These are phyloP conservation scores for Phytoseiulus persimilis DNA, from an alignment of 2,888 invertebrate genomes.

Conservation along the genomic window DNA sequence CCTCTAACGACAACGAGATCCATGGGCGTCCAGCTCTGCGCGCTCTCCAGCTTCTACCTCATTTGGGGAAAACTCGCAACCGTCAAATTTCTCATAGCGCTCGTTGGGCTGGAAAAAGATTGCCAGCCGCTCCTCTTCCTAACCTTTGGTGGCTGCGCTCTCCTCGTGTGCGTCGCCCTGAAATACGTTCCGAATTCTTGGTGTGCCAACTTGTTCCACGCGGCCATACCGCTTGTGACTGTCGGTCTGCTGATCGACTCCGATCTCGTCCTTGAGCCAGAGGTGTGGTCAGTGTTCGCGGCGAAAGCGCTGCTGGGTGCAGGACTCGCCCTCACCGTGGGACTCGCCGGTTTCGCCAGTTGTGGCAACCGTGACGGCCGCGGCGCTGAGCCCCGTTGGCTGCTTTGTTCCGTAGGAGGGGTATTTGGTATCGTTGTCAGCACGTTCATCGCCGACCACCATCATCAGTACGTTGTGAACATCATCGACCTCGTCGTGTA, in stretches of 20 bases:
- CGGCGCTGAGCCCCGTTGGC: conserved; percentile 15
- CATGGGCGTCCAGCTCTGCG: not conserved
- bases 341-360: not conserved
- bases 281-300: conserved; percentile 8
- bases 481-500: conserved; percentile 25
- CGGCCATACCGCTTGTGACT: not conserved
- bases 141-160: not conserved
- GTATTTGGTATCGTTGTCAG: conserved; percentile 1
- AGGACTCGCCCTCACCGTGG: conserved; percentile 23
- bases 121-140: not conserved
- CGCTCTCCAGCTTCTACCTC: not conserved
- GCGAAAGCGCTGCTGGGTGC: conserved; percentile 18
- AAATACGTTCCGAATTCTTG: not conserved
- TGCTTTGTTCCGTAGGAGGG: conserved; percentile 19
- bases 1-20: not conserved
- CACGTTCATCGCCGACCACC: not conserved
- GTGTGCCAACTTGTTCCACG: not conserved
- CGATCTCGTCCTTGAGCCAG: not conserved
- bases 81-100: not conserved
- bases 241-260: conserved; percentile 26
- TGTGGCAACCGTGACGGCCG: not conserved
- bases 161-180: not conserved
- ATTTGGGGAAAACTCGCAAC: conserved; percentile 24
- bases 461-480: conserved; percentile 24
- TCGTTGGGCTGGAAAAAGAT: not conserved